A percentile compares a stretch with the other conserved stretches of the same genome.
Evolutionary conservation across 2,797 vertebrate genomes (phyloP).

Genomic region (Thripadectes ignobilis): DNA sequence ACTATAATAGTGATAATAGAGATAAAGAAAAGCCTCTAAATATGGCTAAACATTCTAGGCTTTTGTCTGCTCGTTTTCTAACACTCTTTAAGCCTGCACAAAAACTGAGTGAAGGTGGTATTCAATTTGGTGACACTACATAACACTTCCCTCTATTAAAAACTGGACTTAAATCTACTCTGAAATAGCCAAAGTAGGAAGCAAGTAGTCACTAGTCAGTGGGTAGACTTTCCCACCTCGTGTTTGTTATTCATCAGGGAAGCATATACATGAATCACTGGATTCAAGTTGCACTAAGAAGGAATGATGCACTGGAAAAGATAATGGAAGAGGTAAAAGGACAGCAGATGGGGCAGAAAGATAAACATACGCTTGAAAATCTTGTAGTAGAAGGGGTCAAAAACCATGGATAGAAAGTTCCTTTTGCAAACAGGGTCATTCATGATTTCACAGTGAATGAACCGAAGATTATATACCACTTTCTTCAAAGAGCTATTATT

Average conservation of each 20-base stretch:
- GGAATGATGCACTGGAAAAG: accelerated
- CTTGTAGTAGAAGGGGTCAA: neutral
- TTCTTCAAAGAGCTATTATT: neutral
- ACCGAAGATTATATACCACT: neutral
- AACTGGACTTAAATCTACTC: neutral
- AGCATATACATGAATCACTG: neutral
- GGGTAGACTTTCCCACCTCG: neutral
- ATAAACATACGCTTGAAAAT: neutral
- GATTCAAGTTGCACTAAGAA: accelerated
- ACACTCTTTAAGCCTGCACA: neutral
- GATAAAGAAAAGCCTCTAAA: neutral
- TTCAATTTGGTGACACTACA: neutral
- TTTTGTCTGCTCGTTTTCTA: neutral
- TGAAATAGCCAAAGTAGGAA: neutral
- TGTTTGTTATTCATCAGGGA: neutral
- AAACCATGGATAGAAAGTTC: neutral
- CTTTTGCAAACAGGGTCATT: neutral
- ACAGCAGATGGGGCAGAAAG: neutral
- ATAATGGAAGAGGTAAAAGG: neutral
- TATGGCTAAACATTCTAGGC: neutral
- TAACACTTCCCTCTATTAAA: neutral
- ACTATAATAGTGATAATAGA: neutral
- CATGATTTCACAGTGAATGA: neutral
- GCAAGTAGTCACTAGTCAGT: neutral
- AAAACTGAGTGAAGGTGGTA: neutral